A percentile compares a stretch with the other conserved stretches of the same genome.
Evolutionary conservation across 1,140 invertebrate species (phyloP).

Genomic region (Drosophila burlai): DNA sequence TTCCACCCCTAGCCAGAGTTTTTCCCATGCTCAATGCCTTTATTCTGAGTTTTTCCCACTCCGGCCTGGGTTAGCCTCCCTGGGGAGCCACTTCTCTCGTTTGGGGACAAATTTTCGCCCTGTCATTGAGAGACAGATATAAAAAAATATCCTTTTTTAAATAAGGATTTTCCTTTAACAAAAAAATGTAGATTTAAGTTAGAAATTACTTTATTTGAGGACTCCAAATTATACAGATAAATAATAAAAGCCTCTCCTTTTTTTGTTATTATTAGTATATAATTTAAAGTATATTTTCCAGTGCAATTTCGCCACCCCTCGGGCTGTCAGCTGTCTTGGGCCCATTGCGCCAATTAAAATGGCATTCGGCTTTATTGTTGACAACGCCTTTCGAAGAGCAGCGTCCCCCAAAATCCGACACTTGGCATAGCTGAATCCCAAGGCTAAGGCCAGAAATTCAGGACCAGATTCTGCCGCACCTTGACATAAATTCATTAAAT

Average conservation of each 20-base stretch:
- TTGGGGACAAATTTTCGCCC: slow-evolving; percentile 9
- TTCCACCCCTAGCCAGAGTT: background rate
- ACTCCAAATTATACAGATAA: background rate
- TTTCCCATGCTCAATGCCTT: background rate
- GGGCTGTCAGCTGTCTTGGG: slow-evolving; percentile 42
- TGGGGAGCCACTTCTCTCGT: slow-evolving; percentile 32
- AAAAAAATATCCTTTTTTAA: background rate
- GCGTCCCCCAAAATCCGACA: slow-evolving; percentile 52
- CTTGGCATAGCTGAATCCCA: slow-evolving; percentile 19
- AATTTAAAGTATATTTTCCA: background rate
- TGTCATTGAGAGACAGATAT: background rate
- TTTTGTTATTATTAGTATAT: background rate
- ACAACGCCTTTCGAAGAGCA: slow-evolving; percentile 14
- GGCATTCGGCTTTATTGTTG: slow-evolving; percentile 68
- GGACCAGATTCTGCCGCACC: slow-evolving; percentile 40
- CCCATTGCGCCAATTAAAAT: slow-evolving; percentile 76
- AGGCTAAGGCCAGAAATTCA: background rate
- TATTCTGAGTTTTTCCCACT: background rate
- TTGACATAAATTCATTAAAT: slow-evolving; percentile 71
- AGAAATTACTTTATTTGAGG: too few relatives aligned
- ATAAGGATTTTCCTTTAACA: background rate
- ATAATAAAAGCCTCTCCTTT: too few relatives aligned
- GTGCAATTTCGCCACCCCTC: background rate
- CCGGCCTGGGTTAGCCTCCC: slow-evolving; percentile 15
- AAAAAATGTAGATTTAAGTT: background rate